A percentile compares a stretch with the other conserved stretches of the same genome.
Evolutionary conservation across 2,888 invertebrate species (phyloP).

Genomic region (Rugalucina vietnamica): DNA sequence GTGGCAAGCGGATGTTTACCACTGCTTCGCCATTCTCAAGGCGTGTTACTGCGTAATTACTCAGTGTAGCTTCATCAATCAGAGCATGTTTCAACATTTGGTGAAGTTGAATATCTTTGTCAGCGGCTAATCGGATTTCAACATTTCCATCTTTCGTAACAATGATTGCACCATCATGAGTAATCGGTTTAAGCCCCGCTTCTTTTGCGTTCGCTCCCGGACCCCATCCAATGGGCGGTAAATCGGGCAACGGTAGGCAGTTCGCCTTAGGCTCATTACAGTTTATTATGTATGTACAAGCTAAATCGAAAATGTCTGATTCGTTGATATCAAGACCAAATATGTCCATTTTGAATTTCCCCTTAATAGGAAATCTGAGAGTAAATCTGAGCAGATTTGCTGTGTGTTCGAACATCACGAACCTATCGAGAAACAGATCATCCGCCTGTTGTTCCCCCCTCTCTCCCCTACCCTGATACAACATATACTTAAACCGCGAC

Average conservation of each 20-base stretch:
- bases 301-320: conserved; percentile 79
- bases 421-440: conserved; percentile 76
- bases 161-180: conserved; percentile 79
- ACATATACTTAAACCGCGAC: conserved; percentile 79
- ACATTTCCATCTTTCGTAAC: conserved; percentile 78
- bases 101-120: conserved; percentile 73
- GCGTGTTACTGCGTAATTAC: conserved; percentile 76
- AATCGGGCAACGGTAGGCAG: conserved; percentile 79
- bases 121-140: conserved; percentile 76
- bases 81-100: conserved; percentile 78
- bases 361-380: conserved; percentile 76
- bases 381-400: conserved; percentile 72
- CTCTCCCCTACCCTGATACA: conserved; percentile 71
- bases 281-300: conserved; percentile 80
- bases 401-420: conserved; percentile 79
- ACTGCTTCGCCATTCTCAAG: conserved; percentile 76
- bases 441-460: conserved; percentile 39
- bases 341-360: conserved; percentile 81
- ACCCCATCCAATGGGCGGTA: conserved; percentile 82
- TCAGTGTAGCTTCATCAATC: conserved; percentile 77
- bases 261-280: conserved; percentile 74
- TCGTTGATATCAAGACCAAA: conserved; percentile 77
- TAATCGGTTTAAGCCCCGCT: conserved; percentile 76
- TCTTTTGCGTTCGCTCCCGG: conserved; percentile 76
- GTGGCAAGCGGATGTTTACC: conserved; percentile 78